Evolutionary conservation across 1,140 invertebrate species (phyloP).

Genomic region (Rhynchophorus ferrugineus): DNA sequence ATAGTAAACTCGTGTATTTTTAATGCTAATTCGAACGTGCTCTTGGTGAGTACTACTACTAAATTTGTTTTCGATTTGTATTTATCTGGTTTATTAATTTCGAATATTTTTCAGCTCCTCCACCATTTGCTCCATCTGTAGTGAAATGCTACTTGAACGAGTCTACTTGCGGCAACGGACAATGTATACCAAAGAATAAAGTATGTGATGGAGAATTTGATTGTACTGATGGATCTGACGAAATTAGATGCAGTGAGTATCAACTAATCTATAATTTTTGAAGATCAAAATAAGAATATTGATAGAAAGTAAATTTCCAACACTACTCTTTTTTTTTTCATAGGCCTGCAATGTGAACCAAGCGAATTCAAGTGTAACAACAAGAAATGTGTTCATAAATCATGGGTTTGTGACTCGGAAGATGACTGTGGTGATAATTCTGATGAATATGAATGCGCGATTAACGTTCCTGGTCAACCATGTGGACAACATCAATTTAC

Average conservation of each 20-base stretch:
- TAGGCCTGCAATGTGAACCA: constrained; percentile 67
- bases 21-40: not conserved
- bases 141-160: constrained; percentile 64
- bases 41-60: constrained; percentile 8
- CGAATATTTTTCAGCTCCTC: constrained; percentile 10
- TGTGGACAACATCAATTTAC: constrained; percentile 78
- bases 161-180: constrained; percentile 84
- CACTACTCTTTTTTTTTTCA: constrained; percentile 36
- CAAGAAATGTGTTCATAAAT: constrained; percentile 81
- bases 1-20: not conserved
- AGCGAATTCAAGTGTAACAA: constrained; percentile 88
- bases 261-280: not conserved
- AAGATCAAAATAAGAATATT: too few relatives aligned
- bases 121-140: constrained; percentile 39
- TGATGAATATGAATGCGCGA: constrained; percentile 63
- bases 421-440: constrained; percentile 90
- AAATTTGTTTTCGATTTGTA: too few relatives aligned
- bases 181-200: constrained; percentile 75
- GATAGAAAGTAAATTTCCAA: too few relatives aligned
- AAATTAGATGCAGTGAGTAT: constrained; percentile 75
- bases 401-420: constrained; percentile 85
- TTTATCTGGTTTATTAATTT: too few relatives aligned
- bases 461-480: constrained; percentile 51
- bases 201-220: constrained; percentile 78
- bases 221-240: constrained; percentile 84